These are phyloP conservation scores for Poecilobothrus nobilitatus DNA, from an alignment of 2,888 invertebrate species.

Conservation along the genomic window DNA sequence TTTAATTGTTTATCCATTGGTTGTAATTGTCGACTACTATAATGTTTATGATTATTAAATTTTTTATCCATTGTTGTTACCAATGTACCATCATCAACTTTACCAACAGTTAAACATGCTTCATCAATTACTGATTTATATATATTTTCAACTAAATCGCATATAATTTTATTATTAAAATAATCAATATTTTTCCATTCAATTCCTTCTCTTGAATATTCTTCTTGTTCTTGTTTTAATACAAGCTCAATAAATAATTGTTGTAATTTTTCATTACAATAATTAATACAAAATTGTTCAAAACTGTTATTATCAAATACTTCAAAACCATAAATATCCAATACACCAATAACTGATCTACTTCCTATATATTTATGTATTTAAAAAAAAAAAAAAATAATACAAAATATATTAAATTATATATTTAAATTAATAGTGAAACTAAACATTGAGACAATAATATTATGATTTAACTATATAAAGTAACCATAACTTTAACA, in stretches of 20 bases:
- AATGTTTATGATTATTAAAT: constrained; percentile 77
- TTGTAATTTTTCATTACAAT: constrained; percentile 97
- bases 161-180: constrained; percentile 89
- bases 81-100: constrained; percentile 74
- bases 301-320: constrained; percentile 95
- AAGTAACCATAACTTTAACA: too few species aligned
- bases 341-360: constrained; percentile 59
- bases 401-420: too few species aligned
- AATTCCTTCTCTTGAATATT: constrained; percentile 91
- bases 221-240: constrained; percentile 95
- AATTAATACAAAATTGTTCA: constrained; percentile 98
- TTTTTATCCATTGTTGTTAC: constrained; percentile 90
- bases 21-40: constrained; percentile 74
- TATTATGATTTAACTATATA: too few species aligned
- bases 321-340: constrained; percentile 99
- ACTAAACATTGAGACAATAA: too few species aligned
- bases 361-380: background rate
- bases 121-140: constrained; percentile 95
- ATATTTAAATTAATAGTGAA: too few species aligned
- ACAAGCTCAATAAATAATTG: constrained; percentile 97
- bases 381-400: too few species aligned
- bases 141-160: constrained; percentile 88
- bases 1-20: constrained; percentile 72
- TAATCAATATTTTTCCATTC: constrained; percentile 91
- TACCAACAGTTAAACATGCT: constrained; percentile 92